Percentiles rank a stretch among this genome's conserved stretches.
These are phyloP conservation scores for Bolinopsis microptera DNA, from an alignment of 37 sponge, comb jelly and placozoan species.

Conservation along the genomic window DNA sequence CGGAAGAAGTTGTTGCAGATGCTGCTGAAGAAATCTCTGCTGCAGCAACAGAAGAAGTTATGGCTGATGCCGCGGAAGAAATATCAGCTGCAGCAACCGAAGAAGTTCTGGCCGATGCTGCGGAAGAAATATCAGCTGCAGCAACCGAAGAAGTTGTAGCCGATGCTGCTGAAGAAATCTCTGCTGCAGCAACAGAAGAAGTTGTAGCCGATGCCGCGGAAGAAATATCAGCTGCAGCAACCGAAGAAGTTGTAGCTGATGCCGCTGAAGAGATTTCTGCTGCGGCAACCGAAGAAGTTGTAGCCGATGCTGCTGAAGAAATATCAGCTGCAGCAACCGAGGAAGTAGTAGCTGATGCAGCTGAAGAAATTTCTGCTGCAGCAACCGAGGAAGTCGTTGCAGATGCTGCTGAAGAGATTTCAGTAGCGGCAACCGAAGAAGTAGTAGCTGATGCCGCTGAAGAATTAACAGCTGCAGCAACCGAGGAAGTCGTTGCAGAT, in stretches of 20 bases:
- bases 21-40: background rate
- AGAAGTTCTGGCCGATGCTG: background rate
- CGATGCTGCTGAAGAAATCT: background rate
- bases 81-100: background rate
- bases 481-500: background rate
- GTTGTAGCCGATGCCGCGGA: background rate
- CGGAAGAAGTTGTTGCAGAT: background rate
- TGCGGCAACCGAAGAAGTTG: background rate
- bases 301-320: background rate
- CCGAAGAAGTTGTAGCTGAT: background rate
- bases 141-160: slow-evolving; percentile 4
- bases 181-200: slow-evolving; percentile 35
- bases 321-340: background rate
- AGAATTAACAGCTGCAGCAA: background rate
- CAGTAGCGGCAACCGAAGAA: background rate
- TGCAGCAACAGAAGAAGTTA: background rate
- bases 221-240: background rate
- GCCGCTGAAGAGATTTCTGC: background rate
- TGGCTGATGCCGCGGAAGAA: background rate
- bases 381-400: background rate
- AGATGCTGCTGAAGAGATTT: background rate
- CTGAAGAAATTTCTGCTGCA: background rate
- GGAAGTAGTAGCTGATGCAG: background rate
- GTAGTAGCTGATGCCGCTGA: background rate
- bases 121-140: background rate